Evolutionary conservation across 2,113 vertebrate genomes (phyloP), one percentile per base, ranked within the genome.

Genomic region (Chrysochloris asiatica): DNA sequence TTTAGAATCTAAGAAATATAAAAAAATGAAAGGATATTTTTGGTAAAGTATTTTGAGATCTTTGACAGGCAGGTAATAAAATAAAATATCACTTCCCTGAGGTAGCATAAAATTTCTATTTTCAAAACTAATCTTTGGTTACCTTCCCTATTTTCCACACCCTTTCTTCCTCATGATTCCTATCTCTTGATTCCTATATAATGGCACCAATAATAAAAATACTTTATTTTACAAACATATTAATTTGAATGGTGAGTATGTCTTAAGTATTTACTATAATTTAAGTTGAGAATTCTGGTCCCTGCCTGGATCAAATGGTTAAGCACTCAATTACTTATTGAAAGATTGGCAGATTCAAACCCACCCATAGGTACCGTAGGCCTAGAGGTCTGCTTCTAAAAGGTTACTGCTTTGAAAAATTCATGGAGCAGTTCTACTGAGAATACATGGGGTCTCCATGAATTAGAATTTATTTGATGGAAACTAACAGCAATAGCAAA

Each of bases 231-330:
- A 48, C 59, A 47, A 86, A 79, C 83, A 17, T 75, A 86, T 6
- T 88, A 36, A 72, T 61, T 92, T 86, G 72, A 63, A 80, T 72
- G 59, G 22, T 13, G 24, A 86, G 6, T 80, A 50, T 93, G 80
- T n/a, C n/a, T n/a, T n/a, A n/a, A n/a, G n/a, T n/a, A n/a, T n/a
- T n/a, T n/a, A n/a, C n/a, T n/a, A n/a, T 1, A 67, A 4, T 48
- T 75, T 67, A 8, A 21, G 78, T 78, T 82, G 21, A 92, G 65
- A 91, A 67, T 17, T 36, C 17, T 5, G 63, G 16, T n/a, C 16
- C 63, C 63, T 36, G n/a, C 33, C 12, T 36, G 33, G 33, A 13
- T 67, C 61, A 65, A n/a, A 36, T 33, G 14, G 6, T 36, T 17
- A 67, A 67, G 33, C 24, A 67, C 33, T 65, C 13, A 5, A 65